phyloP scores from a whole-genome alignment of 2,888 invertebrate species.

The Macrophya annulata region DNA sequence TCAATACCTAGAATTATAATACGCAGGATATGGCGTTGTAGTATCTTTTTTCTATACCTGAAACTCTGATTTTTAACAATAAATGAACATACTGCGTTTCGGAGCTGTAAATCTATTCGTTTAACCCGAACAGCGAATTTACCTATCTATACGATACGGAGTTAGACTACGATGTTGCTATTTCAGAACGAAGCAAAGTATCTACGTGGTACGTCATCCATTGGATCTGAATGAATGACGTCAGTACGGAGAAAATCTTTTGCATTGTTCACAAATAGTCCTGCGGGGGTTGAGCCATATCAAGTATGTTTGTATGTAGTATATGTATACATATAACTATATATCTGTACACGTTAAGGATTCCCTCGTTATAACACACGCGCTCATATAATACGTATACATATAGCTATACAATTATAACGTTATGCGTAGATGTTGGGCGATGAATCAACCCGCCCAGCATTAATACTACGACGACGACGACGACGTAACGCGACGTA shows the following conservation, averaged over 20 bases:
- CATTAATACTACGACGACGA: background rate
- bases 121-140: background rate
- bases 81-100: background rate
- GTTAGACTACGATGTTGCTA: background rate
- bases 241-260: slow-evolving; percentile 4
- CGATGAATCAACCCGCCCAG: slow-evolving; percentile 38
- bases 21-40: background rate
- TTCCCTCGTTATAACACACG: slow-evolving; percentile 22
- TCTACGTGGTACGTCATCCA: slow-evolving; percentile 20
- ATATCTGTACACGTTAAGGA: background rate
- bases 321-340: too few species aligned
- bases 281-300: slow-evolving; percentile 28
- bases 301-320: background rate
- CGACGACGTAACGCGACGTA: slow-evolving; percentile 11
- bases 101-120: background rate
- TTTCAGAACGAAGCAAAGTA: slow-evolving; percentile 7
- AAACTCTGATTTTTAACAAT: background rate
- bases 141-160: background rate
- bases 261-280: slow-evolving; percentile 44
- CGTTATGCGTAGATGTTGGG: background rate
- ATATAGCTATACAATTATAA: too few species aligned
- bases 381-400: background rate
- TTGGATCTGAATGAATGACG: slow-evolving; percentile 50
- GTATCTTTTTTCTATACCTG: background rate
- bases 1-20: background rate